Percentiles rank a stretch among this genome's conserved stretches.
Conservation (phyloP, 2,797 vertebrate species). For the Phataginus tricuspis region DNA sequence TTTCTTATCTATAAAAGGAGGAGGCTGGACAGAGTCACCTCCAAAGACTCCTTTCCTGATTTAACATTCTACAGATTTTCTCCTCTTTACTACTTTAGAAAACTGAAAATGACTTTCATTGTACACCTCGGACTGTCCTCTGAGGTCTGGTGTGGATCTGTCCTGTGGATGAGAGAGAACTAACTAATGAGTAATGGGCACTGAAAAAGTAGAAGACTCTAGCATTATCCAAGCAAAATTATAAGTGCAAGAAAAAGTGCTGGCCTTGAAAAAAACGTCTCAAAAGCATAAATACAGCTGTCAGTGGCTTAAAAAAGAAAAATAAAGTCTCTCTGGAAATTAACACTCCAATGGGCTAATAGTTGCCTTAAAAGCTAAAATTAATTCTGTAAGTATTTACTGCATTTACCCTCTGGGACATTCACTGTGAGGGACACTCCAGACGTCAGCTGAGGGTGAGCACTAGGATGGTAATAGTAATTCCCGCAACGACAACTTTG, state of each 20-base stretch:
- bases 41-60: background rate
- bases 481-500: background rate
- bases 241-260: background rate
- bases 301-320: conserved; percentile 8
- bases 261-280: background rate
- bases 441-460: background rate
- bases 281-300: background rate
- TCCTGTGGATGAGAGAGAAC: background rate
- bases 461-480: background rate
- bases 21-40: background rate
- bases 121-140: background rate
- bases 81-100: background rate
- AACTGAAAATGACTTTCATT: background rate
- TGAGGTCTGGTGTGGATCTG: background rate
- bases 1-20: background rate
- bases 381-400: background rate
- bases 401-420: background rate
- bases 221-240: conserved; percentile 4
- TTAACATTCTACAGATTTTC: background rate
- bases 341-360: background rate
- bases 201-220: background rate
- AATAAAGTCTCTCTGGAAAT: conserved; percentile 17
- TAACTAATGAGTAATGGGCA: background rate
- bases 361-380: conserved; percentile 28
- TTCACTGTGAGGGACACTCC: background rate